Conservation (phyloP, 2,797 vertebrate genomes). For the Emys orbicularis region DNA sequence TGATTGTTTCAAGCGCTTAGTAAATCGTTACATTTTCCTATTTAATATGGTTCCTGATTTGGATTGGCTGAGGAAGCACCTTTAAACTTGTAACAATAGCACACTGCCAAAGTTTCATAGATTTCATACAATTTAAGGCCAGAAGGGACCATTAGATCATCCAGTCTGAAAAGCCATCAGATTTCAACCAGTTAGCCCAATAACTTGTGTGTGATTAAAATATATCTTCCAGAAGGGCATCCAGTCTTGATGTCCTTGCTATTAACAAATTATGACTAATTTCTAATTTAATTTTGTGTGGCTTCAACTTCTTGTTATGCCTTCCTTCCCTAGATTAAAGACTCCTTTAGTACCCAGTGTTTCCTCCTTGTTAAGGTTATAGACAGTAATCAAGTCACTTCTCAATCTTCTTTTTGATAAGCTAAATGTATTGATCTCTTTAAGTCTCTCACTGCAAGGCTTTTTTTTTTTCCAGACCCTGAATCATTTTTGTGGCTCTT, state of each 20-base stretch:
- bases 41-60: neutral
- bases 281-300: neutral
- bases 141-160: neutral
- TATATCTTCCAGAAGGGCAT: neutral
- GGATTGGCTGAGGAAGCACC: neutral
- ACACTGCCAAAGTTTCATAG: rapidly evolving
- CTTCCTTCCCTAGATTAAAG: neutral
- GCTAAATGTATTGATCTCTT: neutral
- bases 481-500: neutral
- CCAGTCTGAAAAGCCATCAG: neutral
- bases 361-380: neutral
- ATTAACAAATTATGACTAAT: neutral
- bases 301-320: neutral
- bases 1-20: neutral
- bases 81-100: neutral
- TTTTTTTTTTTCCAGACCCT: neutral
- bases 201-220: neutral
- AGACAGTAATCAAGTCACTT: neutral
- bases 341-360: neutral
- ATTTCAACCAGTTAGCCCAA: neutral
- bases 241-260: neutral
- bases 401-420: neutral
- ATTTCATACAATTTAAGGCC: neutral
- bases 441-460: neutral
- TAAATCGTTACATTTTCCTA: neutral